Evolutionary conservation across 2,113 vertebrate genomes (phyloP), one percentile per base, ranked within the genome.

Genomic region (Mungos mungo): DNA sequence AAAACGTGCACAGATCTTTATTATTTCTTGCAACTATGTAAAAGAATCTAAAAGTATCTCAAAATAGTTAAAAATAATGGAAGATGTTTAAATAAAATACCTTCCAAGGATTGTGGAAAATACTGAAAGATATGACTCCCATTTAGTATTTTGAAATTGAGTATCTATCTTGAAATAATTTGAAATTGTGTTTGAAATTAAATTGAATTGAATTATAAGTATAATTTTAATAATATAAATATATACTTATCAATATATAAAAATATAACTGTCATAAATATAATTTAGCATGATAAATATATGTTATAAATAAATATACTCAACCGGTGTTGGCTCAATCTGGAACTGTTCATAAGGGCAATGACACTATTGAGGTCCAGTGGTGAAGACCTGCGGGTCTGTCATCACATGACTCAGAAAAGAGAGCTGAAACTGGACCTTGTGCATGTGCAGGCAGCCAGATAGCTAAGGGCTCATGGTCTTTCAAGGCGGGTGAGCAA

Each of bases 381-480:
- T 47, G 31, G 16, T 25, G n/a, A 66, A 76, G 57, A n/a, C 33
- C 19, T 74, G 31, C 63, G 41, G 11, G 41, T 76, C 54, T 35
- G 47, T 65, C 13, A 4, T 74, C 71, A 63, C 15, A 25, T 10
- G n/a, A 54, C 14, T 66, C n/a, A 66, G 19, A 65, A 66, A 66
- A 27, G n/a, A 41, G 45, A 92, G 8, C 31, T 29, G 35, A n/a
- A 57, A 33, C 0, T 10, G 18, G 35, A 10, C 31, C 41, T 16
- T 2, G 25, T 35, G 7, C 0, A 14, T 2, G 25, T 47, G 7
- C 0, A 14, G 1, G 16, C 54, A 65, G 4, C 18, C 3, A 14
- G 33, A 16, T 38, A 16, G 6, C 7, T 60, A 27, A 66, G 16
- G 2, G 1, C 11, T n/a, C 7, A 11, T 21, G 8, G 19, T 38